Evolutionary conservation across 2,888 invertebrate genomes (phyloP).

Genomic region (Eilema depressum): DNA sequence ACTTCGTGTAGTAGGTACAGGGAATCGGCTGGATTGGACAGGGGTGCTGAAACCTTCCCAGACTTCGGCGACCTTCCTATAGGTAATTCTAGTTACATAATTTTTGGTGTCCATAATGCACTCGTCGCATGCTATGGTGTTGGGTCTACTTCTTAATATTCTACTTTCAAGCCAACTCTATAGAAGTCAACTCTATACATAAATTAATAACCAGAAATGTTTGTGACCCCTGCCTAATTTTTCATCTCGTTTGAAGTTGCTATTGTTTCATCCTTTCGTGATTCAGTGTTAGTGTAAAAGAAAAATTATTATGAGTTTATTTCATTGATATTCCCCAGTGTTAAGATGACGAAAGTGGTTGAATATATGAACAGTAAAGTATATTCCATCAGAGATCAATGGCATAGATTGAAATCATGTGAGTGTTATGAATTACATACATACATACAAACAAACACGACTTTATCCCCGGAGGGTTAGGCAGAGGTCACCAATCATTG

Average conservation of each 20-base stretch:
- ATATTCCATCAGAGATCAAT: conserved; percentile 66
- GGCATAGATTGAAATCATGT: conserved; percentile 78
- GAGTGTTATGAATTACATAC: conserved; percentile 59
- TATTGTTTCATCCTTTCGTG: conserved; percentile 7
- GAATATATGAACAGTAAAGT: conserved; percentile 56
- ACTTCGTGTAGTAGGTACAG: too few species aligned
- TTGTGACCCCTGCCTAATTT: conserved; percentile 2
- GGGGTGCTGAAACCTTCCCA: too few species aligned
- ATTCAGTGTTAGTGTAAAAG: conserved; percentile 14
- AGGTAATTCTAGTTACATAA: too few species aligned
- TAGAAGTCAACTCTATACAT: not conserved
- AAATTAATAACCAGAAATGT: conserved; percentile 7
- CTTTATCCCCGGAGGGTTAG: too few species aligned
- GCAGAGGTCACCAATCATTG: too few species aligned
- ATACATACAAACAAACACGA: too few species aligned
- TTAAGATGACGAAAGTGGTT: conserved; percentile 67
- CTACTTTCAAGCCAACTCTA: too few species aligned
- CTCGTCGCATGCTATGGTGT: too few species aligned
- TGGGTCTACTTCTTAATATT: too few species aligned
- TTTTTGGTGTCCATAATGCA: too few species aligned
- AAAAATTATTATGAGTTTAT: not conserved
- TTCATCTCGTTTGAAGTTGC: conserved; percentile 11
- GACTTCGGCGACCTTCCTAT: too few species aligned
- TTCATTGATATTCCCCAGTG: not conserved
- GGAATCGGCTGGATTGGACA: too few species aligned